Base-by-base conservation (phyloP, 2,113 vertebrate species). In the Sclerurus mexicanus region DNA sequence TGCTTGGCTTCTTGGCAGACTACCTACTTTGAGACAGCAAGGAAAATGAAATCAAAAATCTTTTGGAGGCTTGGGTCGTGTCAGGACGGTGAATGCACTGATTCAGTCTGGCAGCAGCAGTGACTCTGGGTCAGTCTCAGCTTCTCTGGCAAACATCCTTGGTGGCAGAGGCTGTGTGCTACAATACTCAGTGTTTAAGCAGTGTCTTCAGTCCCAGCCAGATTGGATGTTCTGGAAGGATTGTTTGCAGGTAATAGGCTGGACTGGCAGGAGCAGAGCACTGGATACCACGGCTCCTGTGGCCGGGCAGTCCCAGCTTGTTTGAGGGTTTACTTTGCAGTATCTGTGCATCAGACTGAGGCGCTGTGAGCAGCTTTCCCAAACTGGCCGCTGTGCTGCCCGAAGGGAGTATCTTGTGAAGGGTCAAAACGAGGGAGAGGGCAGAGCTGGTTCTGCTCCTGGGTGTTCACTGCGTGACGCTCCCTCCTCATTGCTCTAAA, bases 1-100 rank as follows among this genome's bases (percentile, higher is more conserved):
- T n/a, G 58, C n/a, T 72, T 82, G 50, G 63, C 53, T 89, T 81
- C 87, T 94, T 96, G 94, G 91, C 91, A 96, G 62, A 12, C 35
- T 67, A 68, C 74, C 77, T 84, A 11, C 80, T 84, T 86, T n/a
- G 76, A 91, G 85, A n/a, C 35, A 95, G 75, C 56, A 47, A 80
- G 35, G 4, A 35, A 12, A 64, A 85, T 25, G 58, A 64, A n/a
- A 55, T 47, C 42, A 64, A 74, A 42, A 27, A 10, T 24, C 53
- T 46, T 82, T 7, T 53, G 75, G 66, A 87, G 81, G 16, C 33
- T 21, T 56, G 37, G 78, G 94, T 89, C 75, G 14, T 0, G 11
- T 69, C 78, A 88, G 93, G 91, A 64, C 23, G 3, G 68, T 12
- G 74, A 69, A 33, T 3, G 31, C 74, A 37, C 35, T 0, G 0